Percentiles rank a stretch among this genome's conserved stretches.
Conservation (phyloP, 2,113 vertebrate genomes). For the Zingel zingel region DNA sequence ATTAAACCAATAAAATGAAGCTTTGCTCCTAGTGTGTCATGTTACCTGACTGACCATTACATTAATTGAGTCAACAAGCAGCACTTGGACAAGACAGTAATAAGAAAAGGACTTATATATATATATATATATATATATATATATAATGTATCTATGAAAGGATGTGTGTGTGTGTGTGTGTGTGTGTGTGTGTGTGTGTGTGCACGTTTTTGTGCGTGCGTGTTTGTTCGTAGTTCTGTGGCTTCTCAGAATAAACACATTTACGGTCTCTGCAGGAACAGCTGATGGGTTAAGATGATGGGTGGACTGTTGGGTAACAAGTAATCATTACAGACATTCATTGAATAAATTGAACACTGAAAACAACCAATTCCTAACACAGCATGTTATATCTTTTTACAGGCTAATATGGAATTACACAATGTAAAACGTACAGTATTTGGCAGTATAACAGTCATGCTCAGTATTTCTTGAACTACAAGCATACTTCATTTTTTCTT, state of each 20-base stretch:
- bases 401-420: background rate
- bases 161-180: background rate
- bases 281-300: background rate
- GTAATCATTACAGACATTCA: background rate
- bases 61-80: background rate
- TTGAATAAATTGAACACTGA: background rate
- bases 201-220: no score
- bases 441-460: background rate
- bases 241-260: slow-evolving; percentile 10
- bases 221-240: no score
- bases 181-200: background rate
- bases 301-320: slow-evolving; percentile 5
- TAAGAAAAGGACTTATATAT: background rate
- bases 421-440: background rate
- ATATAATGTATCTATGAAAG: background rate
- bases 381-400: background rate
- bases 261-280: background rate
- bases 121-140: no score
- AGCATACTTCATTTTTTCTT: background rate
- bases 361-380: background rate
- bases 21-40: background rate
- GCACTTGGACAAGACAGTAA: background rate
- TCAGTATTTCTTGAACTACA: background rate
- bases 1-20: background rate
- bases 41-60: background rate